Evolutionary conservation across 1,140 invertebrate species (phyloP).

Genomic region (Drosophila pseudoobscura): DNA sequence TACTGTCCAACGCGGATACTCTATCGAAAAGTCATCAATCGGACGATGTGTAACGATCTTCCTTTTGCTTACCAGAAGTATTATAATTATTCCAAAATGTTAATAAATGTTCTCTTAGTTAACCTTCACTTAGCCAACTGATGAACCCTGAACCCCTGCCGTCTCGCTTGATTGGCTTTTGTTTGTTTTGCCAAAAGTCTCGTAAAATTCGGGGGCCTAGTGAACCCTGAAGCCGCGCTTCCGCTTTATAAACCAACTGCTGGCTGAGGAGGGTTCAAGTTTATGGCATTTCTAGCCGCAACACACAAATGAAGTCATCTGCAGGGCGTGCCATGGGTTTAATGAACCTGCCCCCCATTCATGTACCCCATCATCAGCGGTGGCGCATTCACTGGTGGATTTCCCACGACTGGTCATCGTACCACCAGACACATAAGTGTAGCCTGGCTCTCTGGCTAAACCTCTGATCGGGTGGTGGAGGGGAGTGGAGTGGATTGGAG

Average conservation of each 20-base stretch:
- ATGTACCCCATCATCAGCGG: constrained; percentile 2
- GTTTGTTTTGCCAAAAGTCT: constrained; percentile 26
- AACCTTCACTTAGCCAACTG: too few species aligned
- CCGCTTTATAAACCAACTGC: constrained; percentile 20
- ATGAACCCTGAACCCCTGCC: constrained; percentile 10
- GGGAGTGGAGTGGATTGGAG: too few species aligned
- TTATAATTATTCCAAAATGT: too few species aligned
- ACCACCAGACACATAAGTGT: constrained; percentile 8
- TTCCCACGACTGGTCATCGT: constrained; percentile 52
- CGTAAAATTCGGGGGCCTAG: constrained; percentile 35
- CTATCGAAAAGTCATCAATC: too few species aligned
- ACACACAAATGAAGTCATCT: constrained; percentile 67
- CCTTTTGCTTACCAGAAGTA: too few species aligned
- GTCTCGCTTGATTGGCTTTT: constrained; percentile 34
- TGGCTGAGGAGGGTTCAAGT: constrained; percentile 55
- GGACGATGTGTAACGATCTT: too few species aligned
- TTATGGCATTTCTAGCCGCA: constrained; percentile 68
- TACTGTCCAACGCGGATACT: neutral
- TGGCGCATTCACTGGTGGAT: constrained; percentile 30
- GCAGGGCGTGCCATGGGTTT: constrained; percentile 63
- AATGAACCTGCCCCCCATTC: constrained; percentile 60
- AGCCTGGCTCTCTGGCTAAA: too few species aligned
- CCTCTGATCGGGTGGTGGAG: too few species aligned
- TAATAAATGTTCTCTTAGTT: too few species aligned
- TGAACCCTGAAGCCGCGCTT: constrained; percentile 63